phyloP scores from a whole-genome alignment of 2,113 vertebrate species.

The Rhinichthys klamathensis region DNA sequence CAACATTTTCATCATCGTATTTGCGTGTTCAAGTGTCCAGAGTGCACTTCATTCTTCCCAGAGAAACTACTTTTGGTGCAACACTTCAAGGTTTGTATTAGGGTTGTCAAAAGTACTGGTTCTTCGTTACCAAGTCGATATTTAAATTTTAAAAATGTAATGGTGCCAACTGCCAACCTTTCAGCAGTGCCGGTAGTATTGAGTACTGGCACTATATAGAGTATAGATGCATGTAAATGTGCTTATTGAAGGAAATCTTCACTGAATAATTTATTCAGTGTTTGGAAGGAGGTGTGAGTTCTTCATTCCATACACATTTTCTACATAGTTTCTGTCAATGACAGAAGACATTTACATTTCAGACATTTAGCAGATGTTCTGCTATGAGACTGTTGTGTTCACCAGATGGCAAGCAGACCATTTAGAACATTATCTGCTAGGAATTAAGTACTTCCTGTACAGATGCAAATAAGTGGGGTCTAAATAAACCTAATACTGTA shows the following conservation, averaged over 20 bases:
- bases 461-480: neutral
- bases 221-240: too few relatives aligned
- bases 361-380: slow-evolving; percentile 9
- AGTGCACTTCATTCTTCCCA: slow-evolving; percentile 89
- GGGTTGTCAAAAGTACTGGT: too few relatives aligned
- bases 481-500: neutral
- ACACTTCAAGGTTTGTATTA: slow-evolving; percentile 88
- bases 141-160: too few relatives aligned
- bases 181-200: too few relatives aligned
- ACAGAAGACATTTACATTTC: neutral
- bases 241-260: neutral
- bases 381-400: neutral
- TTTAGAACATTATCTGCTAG: neutral
- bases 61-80: slow-evolving; percentile 92
- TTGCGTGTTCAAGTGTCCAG: slow-evolving; percentile 93
- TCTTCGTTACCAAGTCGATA: too few relatives aligned
- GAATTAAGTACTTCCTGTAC: neutral
- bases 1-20: slow-evolving; percentile 94
- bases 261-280: neutral
- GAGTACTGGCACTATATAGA: too few relatives aligned
- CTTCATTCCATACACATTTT: neutral
- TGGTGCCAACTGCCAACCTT: too few relatives aligned
- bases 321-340: neutral
- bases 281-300: neutral
- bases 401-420: slow-evolving; percentile 8